Percentiles rank a stretch among this genome's conserved stretches.
These are phyloP conservation scores for Oophaga sylvatica DNA, from an alignment of 2,797 vertebrate genomes.

Conservation along the genomic window DNA sequence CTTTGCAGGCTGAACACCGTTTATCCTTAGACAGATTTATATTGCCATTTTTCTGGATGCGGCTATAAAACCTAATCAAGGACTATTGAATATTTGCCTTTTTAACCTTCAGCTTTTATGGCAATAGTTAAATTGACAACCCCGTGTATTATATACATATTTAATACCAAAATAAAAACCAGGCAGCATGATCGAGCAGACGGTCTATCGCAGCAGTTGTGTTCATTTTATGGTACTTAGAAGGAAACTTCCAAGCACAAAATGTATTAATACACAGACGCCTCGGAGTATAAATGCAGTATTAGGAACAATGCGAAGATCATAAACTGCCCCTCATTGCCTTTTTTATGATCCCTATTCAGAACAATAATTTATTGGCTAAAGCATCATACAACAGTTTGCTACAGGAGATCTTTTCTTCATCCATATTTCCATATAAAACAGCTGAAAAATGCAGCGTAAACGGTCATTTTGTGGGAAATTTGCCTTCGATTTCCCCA, in stretches of 20 bases:
- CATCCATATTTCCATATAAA: not conserved
- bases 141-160: not conserved
- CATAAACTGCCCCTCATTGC: not conserved
- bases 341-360: not conserved
- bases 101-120: constrained; percentile 49
- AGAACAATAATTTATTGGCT: not conserved
- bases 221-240: not conserved
- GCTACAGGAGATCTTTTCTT: not conserved
- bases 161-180: constrained; percentile 15
- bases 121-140: constrained; percentile 45
- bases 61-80: constrained; percentile 51
- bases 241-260: not conserved
- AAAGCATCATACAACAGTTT: not conserved
- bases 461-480: not conserved
- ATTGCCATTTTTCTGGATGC: constrained; percentile 23
- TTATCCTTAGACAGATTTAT: constrained; percentile 36
- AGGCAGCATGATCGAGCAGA: constrained; percentile 6
- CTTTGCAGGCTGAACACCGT: not conserved
- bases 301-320: not conserved
- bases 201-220: not conserved
- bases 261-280: not conserved
- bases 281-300: not conserved
- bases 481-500: not conserved
- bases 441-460: not conserved
- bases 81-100: constrained; percentile 46